Conservation (phyloP, 2,797 vertebrate genomes). For the Tenualosa thibaudeaui region DNA sequence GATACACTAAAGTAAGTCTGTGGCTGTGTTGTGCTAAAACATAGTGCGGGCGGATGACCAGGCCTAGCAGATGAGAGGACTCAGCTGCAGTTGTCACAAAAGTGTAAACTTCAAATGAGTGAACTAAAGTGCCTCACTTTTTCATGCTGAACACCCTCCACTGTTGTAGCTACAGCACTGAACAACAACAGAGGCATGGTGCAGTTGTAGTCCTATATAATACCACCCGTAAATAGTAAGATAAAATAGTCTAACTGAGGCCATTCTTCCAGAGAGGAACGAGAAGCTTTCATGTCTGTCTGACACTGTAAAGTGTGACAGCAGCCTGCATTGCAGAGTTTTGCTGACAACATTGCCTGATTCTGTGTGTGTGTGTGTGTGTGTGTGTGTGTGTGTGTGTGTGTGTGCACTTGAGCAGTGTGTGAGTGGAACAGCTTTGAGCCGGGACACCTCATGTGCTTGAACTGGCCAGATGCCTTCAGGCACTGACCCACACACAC, state of each 20-base stretch:
- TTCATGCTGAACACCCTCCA: background rate
- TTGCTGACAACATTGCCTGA: background rate
- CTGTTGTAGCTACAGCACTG: background rate
- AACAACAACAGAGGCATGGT: background rate
- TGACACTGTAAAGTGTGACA: background rate
- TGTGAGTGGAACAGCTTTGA: background rate
- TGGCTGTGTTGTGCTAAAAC: background rate
- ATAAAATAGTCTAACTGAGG: background rate
- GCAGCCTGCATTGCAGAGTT: background rate
- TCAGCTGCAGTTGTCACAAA: conserved; percentile 1
- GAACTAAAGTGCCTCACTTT: background rate
- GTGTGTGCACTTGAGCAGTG: background rate
- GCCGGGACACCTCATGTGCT: background rate
- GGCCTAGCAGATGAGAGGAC: background rate
- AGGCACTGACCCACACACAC: background rate
- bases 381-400: background rate
- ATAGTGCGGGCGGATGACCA: background rate
- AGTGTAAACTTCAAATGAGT: background rate
- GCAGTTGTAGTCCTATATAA: background rate
- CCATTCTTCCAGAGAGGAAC: background rate
- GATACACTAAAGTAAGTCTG: background rate
- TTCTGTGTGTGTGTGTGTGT: background rate
- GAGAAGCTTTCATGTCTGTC: background rate
- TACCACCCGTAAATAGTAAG: too few species aligned
- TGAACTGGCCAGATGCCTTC: background rate